These are phyloP conservation scores for Graptemys geographica DNA, from an alignment of 2,797 vertebrate genomes.

Conservation along the genomic window DNA sequence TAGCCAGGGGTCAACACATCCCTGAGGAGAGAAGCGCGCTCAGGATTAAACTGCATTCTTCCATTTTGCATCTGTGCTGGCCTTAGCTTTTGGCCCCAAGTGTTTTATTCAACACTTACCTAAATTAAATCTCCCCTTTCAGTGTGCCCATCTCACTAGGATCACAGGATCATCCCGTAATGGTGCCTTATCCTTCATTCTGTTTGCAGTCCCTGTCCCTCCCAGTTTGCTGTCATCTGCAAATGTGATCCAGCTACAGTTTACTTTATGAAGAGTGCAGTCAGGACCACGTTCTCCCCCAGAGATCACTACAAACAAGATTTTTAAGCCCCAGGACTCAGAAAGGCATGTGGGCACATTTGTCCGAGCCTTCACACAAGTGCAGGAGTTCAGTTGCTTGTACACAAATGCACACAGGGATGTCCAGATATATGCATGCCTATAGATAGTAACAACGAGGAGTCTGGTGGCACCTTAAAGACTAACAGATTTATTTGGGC, in stretches of 20 bases:
- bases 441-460: too few species aligned
- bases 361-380: background rate
- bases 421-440: too few species aligned
- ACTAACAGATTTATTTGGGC: too few species aligned
- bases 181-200: background rate
- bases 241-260: rapidly evolving
- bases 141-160: background rate
- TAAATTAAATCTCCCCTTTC: constrained; percentile 60
- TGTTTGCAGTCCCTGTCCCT: background rate
- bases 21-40: rapidly evolving
- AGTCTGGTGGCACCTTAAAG: too few species aligned
- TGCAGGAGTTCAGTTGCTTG: background rate
- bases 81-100: background rate
- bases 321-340: background rate
- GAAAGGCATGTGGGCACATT: background rate
- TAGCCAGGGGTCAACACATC: background rate
- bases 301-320: background rate
- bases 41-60: background rate
- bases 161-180: background rate
- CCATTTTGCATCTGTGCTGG: background rate
- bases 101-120: constrained; percentile 28
- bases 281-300: rapidly evolving
- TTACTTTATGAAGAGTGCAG: background rate
- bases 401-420: background rate
- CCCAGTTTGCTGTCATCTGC: rapidly evolving